phyloP scores from a whole-genome alignment of 2,797 vertebrate species.

The Vultur gryphus region DNA sequence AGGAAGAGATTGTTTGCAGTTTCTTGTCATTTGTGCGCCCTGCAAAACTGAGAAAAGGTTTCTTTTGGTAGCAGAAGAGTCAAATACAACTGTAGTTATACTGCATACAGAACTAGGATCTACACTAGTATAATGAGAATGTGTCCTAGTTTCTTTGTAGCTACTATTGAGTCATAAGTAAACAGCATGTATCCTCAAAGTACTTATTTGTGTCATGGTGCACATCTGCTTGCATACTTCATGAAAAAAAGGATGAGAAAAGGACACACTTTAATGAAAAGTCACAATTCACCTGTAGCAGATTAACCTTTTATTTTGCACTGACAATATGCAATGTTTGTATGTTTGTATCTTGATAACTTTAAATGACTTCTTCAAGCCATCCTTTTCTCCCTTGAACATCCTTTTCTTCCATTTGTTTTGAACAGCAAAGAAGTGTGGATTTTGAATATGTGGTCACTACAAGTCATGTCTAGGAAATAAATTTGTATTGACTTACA shows the following conservation, averaged over 20 bases:
- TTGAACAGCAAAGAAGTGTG: not conserved
- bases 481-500: not conserved
- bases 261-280: not conserved
- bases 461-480: not conserved
- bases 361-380: not conserved
- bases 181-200: not conserved
- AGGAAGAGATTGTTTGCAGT: not conserved
- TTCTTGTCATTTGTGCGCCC: not conserved
- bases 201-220: not conserved
- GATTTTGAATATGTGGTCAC: not conserved
- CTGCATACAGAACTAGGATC: not conserved
- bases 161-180: not conserved
- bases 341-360: not conserved
- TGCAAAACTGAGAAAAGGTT: not conserved
- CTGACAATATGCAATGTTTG: not conserved
- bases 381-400: not conserved
- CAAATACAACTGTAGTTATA: not conserved
- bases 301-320: not conserved
- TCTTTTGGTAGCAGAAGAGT: not conserved
- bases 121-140: not conserved
- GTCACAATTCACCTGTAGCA: not conserved
- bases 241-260: not conserved
- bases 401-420: not conserved
- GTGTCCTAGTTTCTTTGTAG: not conserved
- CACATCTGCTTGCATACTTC: not conserved